phyloP scores from a whole-genome alignment of 2,888 invertebrate genomes.

The Caenorhabditis panamensis region DNA sequence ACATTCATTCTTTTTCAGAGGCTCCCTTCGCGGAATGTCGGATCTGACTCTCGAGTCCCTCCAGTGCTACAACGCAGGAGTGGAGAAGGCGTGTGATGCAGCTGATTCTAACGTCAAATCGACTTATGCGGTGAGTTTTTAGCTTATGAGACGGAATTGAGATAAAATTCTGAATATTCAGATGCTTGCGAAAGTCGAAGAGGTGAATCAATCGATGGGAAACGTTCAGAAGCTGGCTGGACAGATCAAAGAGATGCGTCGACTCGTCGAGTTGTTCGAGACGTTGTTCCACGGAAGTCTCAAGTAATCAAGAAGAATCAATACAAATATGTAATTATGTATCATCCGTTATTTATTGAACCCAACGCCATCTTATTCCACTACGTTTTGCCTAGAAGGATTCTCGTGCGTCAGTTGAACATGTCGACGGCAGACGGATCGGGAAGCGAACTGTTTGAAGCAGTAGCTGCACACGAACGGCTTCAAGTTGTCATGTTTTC shows the following conservation, averaged over 20 bases:
- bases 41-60: slow-evolving; percentile 78
- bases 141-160: neutral
- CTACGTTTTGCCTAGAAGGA: neutral
- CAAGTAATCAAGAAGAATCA: slow-evolving; percentile 22
- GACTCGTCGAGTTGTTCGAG: slow-evolving; percentile 77
- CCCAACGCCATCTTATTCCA: neutral
- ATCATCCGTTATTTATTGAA: slow-evolving; percentile 4
- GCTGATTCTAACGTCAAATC: slow-evolving; percentile 77
- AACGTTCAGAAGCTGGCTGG: slow-evolving; percentile 72
- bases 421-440: slow-evolving; percentile 59
- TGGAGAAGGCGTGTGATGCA: slow-evolving; percentile 75
- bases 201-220: slow-evolving; percentile 75
- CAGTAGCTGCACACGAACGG: slow-evolving; percentile 64
- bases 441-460: slow-evolving; percentile 57
- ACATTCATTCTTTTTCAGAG: slow-evolving; percentile 51
- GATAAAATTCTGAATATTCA: slow-evolving; percentile 54
- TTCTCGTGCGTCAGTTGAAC: slow-evolving; percentile 42
- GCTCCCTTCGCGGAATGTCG: slow-evolving; percentile 77
- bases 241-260: slow-evolving; percentile 78
- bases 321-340: neutral
- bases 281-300: slow-evolving; percentile 69
- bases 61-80: slow-evolving; percentile 74
- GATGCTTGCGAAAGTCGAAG: slow-evolving; percentile 80
- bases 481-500: slow-evolving; percentile 60
- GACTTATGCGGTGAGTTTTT: slow-evolving; percentile 74